phyloP scores from a whole-genome alignment of 2,797 vertebrate genomes.

The Tenualosa ilisha region DNA sequence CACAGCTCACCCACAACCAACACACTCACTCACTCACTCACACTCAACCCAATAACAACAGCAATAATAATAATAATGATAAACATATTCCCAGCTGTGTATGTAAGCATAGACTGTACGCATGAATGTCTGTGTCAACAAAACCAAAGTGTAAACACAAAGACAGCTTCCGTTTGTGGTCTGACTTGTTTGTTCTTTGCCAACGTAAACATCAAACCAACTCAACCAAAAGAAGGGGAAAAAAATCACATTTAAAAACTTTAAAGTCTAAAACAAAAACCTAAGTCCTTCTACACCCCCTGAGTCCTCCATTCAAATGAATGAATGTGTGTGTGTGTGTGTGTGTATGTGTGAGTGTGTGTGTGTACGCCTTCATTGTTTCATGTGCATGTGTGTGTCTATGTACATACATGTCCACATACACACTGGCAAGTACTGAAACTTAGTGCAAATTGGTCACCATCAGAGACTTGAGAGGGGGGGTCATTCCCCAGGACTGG shows the following conservation, averaged over 20 bases:
- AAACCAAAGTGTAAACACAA: slow-evolving; percentile 1
- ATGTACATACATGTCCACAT: neutral
- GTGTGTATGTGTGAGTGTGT: slow-evolving; percentile 11
- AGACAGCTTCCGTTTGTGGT: neutral
- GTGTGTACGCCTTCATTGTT: slow-evolving; percentile 32
- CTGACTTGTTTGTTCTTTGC: neutral
- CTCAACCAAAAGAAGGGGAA: neutral
- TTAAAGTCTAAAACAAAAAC: slow-evolving; percentile 3
- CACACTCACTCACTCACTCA: neutral
- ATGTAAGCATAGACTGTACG: neutral
- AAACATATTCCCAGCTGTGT: neutral
- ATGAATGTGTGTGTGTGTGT: slow-evolving; percentile 15
- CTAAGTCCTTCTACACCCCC: slow-evolving; percentile 10
- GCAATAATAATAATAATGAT: neutral
- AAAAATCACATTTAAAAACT: neutral
- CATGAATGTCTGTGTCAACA: neutral
- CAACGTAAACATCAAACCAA: neutral
- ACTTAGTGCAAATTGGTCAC: slow-evolving; percentile 70
- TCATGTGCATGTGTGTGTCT: neutral
- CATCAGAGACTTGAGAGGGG: slow-evolving; percentile 47
- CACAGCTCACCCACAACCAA: neutral
- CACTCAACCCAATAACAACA: neutral
- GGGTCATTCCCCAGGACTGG: slow-evolving; percentile 47
- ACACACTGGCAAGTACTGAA: slow-evolving; percentile 53
- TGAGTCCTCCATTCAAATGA: neutral